Base-by-base conservation (phyloP, 2,113 vertebrate genomes). In the Odontesthes bonariensis region DNA sequence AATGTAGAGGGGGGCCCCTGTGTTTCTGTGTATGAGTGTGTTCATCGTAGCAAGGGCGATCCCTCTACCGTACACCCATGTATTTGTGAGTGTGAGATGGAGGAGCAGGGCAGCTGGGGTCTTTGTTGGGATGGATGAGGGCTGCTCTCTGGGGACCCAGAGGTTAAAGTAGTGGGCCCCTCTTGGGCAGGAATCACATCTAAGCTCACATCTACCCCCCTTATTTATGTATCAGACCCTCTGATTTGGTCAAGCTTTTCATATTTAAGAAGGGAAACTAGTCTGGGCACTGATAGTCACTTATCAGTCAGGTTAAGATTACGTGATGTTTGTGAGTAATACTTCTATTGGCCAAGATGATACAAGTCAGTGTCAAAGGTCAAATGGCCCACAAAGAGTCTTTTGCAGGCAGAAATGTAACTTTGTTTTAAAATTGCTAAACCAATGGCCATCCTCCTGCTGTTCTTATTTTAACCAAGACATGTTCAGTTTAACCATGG, bases 71-170 rank as follows among this genome's bases (percentile, higher is more conserved):
- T 77, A 84, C 79, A 77, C 73, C 73, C 79, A 6, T 79, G 75
- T 75, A n/a, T 81, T 69, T 82, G 57, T 75, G 77, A 75, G 79
- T 87, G 84, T 66, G 75, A 92, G 88, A 90, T 46, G 63, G 87
- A 82, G 92, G 81, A 84, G 75, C 78, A 61, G 92, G 90, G 94
- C 92, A 94, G 93, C 92, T 94, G 92, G 90, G 90, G 89, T 91
- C 94, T 95, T 95, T 94, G 93, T 95, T 94, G 86, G 91, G 88
- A 77, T 86, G 87, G 88, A 92, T 81, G 85, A 81, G 88, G 89
- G 87, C 88, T 89, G 89, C 83, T 93, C 92, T 92, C 90, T 83
- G 74, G 92, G 93, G 88, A 83, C 82, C 70, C 57, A 86, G 79
- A 88, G 92, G 91, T 92, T 90, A 93, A 85, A 79, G 83, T 83